These are phyloP conservation scores for Eolophus roseicapilla DNA, from an alignment of 2,113 vertebrate species.

Conservation along the genomic window DNA sequence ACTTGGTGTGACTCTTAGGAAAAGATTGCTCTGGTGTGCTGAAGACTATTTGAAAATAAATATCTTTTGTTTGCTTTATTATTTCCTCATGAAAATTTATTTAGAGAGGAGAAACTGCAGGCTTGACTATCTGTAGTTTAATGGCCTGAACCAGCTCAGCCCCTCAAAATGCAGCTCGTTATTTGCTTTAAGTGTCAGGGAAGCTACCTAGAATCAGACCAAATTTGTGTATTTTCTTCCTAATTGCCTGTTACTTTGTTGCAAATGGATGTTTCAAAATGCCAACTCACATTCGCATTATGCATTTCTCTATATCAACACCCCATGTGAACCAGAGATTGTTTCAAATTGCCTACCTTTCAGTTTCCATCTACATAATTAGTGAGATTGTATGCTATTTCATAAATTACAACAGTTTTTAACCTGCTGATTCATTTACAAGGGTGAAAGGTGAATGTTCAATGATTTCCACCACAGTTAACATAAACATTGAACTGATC, in stretches of 20 bases:
- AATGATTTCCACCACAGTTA: conserved; percentile 58
- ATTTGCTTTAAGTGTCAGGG: not conserved
- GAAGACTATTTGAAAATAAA: not conserved
- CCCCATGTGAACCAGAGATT: not conserved
- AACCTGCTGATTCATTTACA: conserved; percentile 49
- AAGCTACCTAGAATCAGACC: not conserved
- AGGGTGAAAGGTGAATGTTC: conserved; percentile 49
- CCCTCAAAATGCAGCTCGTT: not conserved
- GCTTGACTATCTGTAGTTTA: not conserved
- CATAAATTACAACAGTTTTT: conserved; percentile 44
- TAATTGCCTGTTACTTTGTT: not conserved
- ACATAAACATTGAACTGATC: conserved; percentile 54
- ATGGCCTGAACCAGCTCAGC: not conserved
- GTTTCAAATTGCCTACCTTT: not conserved
- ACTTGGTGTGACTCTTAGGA: not conserved
- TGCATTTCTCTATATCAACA: not conserved
- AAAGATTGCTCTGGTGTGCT: not conserved
- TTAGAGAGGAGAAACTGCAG: not conserved
- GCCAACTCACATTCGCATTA: not conserved
- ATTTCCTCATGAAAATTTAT: not conserved
- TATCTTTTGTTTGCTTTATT: not conserved
- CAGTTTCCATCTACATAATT: not conserved
- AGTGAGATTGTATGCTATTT: not conserved
- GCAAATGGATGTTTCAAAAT: not conserved
- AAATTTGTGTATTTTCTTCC: not conserved